Base-by-base conservation (phyloP, 1,140 invertebrate genomes). In the Pseudomyrmex cubaensis region DNA sequence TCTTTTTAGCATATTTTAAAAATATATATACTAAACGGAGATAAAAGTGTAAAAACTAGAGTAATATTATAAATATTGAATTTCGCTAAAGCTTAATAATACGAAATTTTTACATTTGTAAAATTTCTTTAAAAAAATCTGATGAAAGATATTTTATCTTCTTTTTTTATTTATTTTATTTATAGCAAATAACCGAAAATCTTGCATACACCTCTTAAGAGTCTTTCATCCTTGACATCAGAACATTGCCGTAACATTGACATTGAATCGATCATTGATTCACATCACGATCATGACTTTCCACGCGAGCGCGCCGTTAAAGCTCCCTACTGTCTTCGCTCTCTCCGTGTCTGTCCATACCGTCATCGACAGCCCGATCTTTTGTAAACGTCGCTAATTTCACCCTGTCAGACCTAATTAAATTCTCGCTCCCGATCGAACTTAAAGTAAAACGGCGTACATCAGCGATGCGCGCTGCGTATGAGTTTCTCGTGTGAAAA, bases 241-340 rank as follows among this genome's bases (percentile, higher is more conserved):
- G 74, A 85, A 57, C 35, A 35, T 57, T 59, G 63, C 25, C 62
- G 82, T 86, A 89, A 83, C 77, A 90, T 90, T 91, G 90, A 76
- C 91, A 91, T 89, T 86, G 83, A 74, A 46, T 67, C 20, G 35
- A 92, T 93, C 57, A 66, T 85, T 83, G 44, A 94, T 93, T 93
- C 93, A 80, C 78, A 46, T 57, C 93, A 93, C 90, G 92, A 87
- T 70, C 82, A 72, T 86, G 67, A 92, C 93, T 94, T 93, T 93
- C 92, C 85, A 91, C 90, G 88, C 82, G 85, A 85, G n/a, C 59
- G 83, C 48, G 78, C 66, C 84, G 61, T 84, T 88, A 83, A 73
- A 56, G 20, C 66, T 46, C 20, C n/a, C 54, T 77, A 5, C 66
- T 66, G 50, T 46, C 66, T 56, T 64, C 17, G 76, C 48, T 66